Evolutionary conservation across 2,113 vertebrate species (phyloP), one percentile per base, ranked within the genome.

Genomic region (Ameiurus melas): DNA sequence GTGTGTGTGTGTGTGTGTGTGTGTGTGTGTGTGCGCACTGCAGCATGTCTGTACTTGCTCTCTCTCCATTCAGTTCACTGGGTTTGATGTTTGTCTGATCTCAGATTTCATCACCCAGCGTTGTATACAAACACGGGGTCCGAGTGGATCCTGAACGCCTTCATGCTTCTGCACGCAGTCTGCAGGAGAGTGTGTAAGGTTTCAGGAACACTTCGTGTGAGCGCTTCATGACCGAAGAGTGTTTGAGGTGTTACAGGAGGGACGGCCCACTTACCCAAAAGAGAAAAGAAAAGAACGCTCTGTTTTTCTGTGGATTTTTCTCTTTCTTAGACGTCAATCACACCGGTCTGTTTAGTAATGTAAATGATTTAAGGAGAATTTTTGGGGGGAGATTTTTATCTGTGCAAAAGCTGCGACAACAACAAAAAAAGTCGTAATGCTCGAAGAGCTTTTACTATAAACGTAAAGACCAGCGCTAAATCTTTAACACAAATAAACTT

Each of bases 1-100:
- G 70, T 33, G 70, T 39, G 30, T 39, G 70, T 39, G 70, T 39
- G 70, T 30, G 51, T 85, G 43, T 71, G 33, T 85, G 83, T 85
- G 62, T 84, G 62, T 71, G 60, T 51, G 22, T 27, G 62, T 51
- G 36, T 30, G 62, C 14, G 17, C 12, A 14, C 30, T n/a, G 25
- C 62, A 64, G 62, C 62, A 27, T n/a, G 62, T 27, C 62, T 64
- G 25, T n/a, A 27, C 62, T 9, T 64, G 62, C n/a, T 12, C 8
- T 33, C n/a, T 70, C n/a, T 33, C n/a, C 1, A 14, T 33, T 33
- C 66, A 33, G n/a, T 30, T 17, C n/a, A 70, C 66, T 64, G 2
- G 22, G 25, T 25, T 64, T 51, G 10, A 20, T 14, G n/a, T 68
- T 30, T 68, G 64, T 68, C 12, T 62, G 3, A 68, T 47, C 47